Conservation (phyloP, 1,140 invertebrate species). For the Zaprionus vittiger region DNA sequence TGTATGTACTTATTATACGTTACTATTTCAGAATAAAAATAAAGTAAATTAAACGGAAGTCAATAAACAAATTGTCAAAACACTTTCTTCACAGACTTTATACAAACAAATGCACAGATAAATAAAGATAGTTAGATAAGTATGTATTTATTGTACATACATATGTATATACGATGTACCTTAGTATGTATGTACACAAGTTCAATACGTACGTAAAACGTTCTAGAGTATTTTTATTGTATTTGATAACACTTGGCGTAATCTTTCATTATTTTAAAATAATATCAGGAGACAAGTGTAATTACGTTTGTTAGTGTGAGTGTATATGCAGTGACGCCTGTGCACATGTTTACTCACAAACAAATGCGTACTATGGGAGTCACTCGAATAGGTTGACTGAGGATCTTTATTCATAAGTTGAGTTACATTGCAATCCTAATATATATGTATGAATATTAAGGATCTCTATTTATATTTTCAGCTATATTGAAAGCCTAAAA, state of each 20-base stretch:
- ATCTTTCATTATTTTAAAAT: background rate
- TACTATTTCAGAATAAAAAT: no score
- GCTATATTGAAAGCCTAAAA: no score
- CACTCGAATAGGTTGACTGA: background rate
- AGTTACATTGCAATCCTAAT: no score
- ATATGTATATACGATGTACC: no score
- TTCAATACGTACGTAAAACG: background rate
- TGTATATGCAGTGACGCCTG: background rate
- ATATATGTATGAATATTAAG: background rate
- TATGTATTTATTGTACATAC: no score
- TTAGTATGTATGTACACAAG: background rate
- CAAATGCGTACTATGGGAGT: background rate
- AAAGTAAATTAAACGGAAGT: background rate
- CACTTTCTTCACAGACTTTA: background rate
- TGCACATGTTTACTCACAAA: background rate
- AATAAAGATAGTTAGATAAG: background rate
- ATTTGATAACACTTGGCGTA: slow-evolving; percentile 5
- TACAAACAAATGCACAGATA: background rate
- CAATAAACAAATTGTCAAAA: background rate
- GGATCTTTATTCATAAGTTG: background rate
- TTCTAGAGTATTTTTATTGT: slow-evolving; percentile 2
- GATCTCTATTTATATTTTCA: background rate
- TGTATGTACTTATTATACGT: no score
- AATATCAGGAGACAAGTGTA: background rate
- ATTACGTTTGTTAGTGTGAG: slow-evolving; percentile 4